Base-by-base conservation (phyloP, 2,797 vertebrate species). In the Protonibea diacanthus region DNA sequence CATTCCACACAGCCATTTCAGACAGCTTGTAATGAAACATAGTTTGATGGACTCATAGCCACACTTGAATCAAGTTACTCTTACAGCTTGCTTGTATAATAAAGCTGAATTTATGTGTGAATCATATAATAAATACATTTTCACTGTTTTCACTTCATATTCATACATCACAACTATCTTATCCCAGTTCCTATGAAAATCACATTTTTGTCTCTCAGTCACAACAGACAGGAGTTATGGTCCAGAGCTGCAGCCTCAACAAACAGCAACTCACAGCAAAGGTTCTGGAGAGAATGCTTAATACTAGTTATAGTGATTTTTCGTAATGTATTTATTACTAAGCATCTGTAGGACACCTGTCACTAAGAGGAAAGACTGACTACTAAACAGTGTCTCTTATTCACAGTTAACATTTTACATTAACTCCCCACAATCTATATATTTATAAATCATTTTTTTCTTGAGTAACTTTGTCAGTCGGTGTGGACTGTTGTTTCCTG, bases 401-500 rank as follows among this genome's bases (percentile, higher is more conserved):
- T 81, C 80, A 88, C 64, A 84, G 25, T 79, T 82, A 85, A 86
- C 80, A 80, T 72, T 77, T 56, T 61, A 55, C 58, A 71, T 71
- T 74, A 80, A 89, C 59, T 74, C 82, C 82, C 90, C 83, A 86
- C 69, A 83, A 89, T 87, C 72, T 86, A 81, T 91, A 80, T 95
- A 95, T 96, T 95, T 95, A 95, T 95, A 82, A 89, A 86, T 81
- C 80, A 67, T 49, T 40, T 67, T 57, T 81, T 83, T 82, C 69
- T 71, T 56, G 5, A 55, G 51, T 63, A 65, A 81, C 67, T 86
- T 85, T 74, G 76, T 88, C 90, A 83, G 88, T 92, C 85, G 84
- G 83, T 77, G 77, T 82, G 80, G 89, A 92, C 91, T 93, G 93
- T 93, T 88, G 79, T 90, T 94, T 95, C 95, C 95, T 96, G 95